A percentile compares a stretch with the other conserved stretches of the same genome.
Conservation (phyloP, 2,797 vertebrate genomes). For the Enteromius fasciolatus region DNA sequence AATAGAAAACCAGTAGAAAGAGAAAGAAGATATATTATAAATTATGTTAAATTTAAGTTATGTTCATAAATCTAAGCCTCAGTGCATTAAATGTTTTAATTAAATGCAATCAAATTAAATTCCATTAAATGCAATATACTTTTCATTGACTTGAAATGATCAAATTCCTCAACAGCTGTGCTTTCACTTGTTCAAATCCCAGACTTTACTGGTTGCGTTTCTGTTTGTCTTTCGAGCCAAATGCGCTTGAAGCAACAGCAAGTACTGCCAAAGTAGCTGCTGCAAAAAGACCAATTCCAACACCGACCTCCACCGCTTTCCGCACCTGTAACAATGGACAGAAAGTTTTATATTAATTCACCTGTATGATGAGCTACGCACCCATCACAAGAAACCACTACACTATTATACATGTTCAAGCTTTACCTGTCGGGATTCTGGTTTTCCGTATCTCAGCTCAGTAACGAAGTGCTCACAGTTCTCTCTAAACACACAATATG, state of each 20-base stretch:
- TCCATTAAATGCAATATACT: not conserved
- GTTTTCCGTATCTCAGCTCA: conserved; percentile 81
- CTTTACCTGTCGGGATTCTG: conserved; percentile 81
- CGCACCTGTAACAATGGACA: conserved; percentile 66
- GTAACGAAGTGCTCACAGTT: conserved; percentile 93
- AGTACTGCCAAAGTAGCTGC: conserved; percentile 44
- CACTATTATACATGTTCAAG: not conserved
- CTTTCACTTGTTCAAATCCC: not conserved
- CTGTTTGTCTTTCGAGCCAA: conserved; percentile 65
- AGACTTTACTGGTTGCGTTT: conserved; percentile 60
- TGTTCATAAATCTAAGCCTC: not conserved
- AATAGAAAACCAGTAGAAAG: not conserved
- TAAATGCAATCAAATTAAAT: not conserved
- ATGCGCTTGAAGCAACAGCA: conserved; percentile 57
- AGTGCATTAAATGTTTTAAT: not conserved
- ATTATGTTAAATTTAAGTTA: no score
- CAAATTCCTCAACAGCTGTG: conserved; percentile 52
- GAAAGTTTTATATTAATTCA: not conserved
- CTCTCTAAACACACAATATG: conserved; percentile 75
- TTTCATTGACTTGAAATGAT: not conserved
- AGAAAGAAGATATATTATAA: not conserved
- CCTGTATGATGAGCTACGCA: not conserved
- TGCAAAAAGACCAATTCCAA: conserved; percentile 38
- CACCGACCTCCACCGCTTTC: conserved; percentile 55
- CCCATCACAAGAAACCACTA: not conserved